Evolutionary conservation across 2,888 invertebrate species (phyloP), one percentile per base, ranked within the genome.

Genomic region (Leptodirus hochenwartii): DNA sequence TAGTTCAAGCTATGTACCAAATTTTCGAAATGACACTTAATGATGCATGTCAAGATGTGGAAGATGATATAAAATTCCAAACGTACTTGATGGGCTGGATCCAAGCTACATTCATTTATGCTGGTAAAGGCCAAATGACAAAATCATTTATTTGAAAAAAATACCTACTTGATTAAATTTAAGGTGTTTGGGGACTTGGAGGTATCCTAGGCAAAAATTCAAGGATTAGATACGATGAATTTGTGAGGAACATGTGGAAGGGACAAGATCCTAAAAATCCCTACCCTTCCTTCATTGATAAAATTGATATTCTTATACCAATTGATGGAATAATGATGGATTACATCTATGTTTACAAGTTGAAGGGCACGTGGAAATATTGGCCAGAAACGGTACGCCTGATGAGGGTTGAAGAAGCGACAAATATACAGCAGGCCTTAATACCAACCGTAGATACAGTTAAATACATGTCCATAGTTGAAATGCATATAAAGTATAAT

Each of bases 371-470:
- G 27, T 93, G 91, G 91, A 80, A 79, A 46, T 71, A 71, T 30
- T 90, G 84, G 77, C 69, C 69, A 2, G 90, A 91, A 32, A 48
- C 75, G 27, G 69, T 81, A 0, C 69, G 66, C 45, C 47, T 53
- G 20, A 61, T 64, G 50, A 70, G 75, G 33, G 53, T 72, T 5
- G 61, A 75, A 13, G 71, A 74, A 41, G 64, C 68, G 37, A 60
- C 64, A 15, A 75, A 73, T 47, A 60, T 76, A 33, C 56, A 69
- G n/a, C 70, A 72, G 50, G 66, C 78, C 29, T 62, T 87, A 23
- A 70, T 93, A 23, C 85, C 87, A 6, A 93, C 91, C 0, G 61
- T 80, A 28, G 91, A 91, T 49, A 81, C 85, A 0, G 72, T 75
- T 25, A 75, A 81, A 43, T 81, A 87, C 51, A 65, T 74, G 35